Base-by-base conservation (phyloP, 37 sponge, comb jelly and placozoan species). In the Spongilla lacustris region DNA sequence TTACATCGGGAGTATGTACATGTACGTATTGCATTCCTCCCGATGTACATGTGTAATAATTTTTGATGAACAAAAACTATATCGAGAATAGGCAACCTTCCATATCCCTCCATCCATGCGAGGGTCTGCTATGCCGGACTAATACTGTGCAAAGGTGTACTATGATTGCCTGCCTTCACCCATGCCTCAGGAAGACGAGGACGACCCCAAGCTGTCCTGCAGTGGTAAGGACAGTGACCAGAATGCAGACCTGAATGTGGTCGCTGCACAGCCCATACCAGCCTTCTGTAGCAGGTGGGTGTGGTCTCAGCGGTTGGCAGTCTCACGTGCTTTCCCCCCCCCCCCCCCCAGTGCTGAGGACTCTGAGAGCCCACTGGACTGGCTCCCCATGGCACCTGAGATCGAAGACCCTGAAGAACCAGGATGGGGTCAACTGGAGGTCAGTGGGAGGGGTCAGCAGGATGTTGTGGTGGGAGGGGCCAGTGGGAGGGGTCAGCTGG, bases 401-500 rank as follows among this genome's bases (percentile, higher is more conserved):
- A 90, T 98, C 12, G 96, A 98, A 25, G 98, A 98, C 48, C 98
- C 98, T 27, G 98, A 98, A 79, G 98, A 98, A 38, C 90, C 92
- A 12, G 96, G 95, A 23, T 96, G 96, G 96, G 98, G 97, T 30
- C 97, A 96, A 79, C 81, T 96, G n/a, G 97, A 96, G 92, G 95
- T 91, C 6, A 80, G 91, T 79, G 35, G 35, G 73, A 4, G 31
- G 21, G 49, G 28, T 79, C 28, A 50, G 58, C 50, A 12, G 34
- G 58, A 66, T 8, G 27, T 4, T n/a, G n/a, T 48, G 2, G 9
- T 2, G 24, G 32, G 30, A 2, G 23, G 30, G 30, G 34, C 33
- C 23, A 32, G 75, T 6, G 2, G 30, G 23, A 23, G 75, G 35
- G 23, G 23, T 32, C 35, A 33, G 75, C 30, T 22, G 23, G 23